These are phyloP conservation scores for Callospermophilus lateralis DNA, from an alignment of 2,113 vertebrate genomes.

Conservation along the genomic window DNA sequence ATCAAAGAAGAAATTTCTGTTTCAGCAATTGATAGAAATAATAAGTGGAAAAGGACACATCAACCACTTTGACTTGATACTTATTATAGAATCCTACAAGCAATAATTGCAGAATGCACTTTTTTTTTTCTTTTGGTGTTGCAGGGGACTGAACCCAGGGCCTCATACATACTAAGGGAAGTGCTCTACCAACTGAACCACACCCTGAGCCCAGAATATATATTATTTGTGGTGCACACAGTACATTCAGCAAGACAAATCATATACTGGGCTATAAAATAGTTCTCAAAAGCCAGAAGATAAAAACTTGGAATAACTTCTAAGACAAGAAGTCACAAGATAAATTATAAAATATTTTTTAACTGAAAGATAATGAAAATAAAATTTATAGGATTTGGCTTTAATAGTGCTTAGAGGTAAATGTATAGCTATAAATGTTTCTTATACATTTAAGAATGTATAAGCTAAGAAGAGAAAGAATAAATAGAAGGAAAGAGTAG, in stretches of 20 bases:
- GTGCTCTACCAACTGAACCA: too few relatives aligned
- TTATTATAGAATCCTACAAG: neutral
- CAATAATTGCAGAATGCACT: neutral
- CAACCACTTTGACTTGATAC: neutral
- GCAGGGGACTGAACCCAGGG: too few relatives aligned
- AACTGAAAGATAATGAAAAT: neutral
- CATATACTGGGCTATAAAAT: too few relatives aligned
- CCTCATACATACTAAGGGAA: neutral
- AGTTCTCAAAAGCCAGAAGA: neutral
- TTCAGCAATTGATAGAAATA: neutral
- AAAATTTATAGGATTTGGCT: neutral
- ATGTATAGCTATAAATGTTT: neutral
- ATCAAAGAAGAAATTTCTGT: neutral
- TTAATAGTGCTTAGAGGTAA: neutral
- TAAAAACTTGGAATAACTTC: neutral
- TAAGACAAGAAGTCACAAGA: neutral
- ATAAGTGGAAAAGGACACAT: neutral
- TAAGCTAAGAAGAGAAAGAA: neutral
- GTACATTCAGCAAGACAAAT: neutral
- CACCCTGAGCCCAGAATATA: neutral
- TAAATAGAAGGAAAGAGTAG: neutral
- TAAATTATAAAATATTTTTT: slow-evolving; percentile 5
- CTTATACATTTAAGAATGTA: too few relatives aligned
- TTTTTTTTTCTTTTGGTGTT: too few relatives aligned
- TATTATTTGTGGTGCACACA: neutral